Evolutionary conservation across 2,797 vertebrate genomes (phyloP).

Genomic region (Psittacula derbiana): DNA sequence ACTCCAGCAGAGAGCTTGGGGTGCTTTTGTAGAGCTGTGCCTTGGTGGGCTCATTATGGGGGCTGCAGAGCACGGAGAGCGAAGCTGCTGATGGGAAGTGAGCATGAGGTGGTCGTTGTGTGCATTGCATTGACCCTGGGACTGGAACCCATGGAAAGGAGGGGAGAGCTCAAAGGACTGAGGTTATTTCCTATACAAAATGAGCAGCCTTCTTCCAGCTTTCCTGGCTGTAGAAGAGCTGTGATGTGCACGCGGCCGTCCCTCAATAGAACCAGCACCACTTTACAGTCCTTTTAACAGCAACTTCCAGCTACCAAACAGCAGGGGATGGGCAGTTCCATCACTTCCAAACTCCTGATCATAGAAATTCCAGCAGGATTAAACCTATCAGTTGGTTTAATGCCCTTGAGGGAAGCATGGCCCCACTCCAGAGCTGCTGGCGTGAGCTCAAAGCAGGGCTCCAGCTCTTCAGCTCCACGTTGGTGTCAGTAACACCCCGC

Average conservation of each 20-base stretch:
- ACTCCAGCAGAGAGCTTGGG: neutral
- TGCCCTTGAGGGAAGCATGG: rapidly evolving
- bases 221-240: neutral
- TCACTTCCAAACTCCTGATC: neutral
- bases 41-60: neutral
- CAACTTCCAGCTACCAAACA: neutral
- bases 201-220: neutral
- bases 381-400: rapidly evolving
- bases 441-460: neutral
- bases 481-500: neutral
- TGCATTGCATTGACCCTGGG: neutral
- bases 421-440: rapidly evolving
- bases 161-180: neutral
- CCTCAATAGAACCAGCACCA: neutral
- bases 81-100: neutral
- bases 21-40: neutral
- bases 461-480: rapidly evolving
- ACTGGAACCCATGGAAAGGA: too few relatives aligned
- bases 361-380: neutral
- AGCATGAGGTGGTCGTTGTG: neutral
- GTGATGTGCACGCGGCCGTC: neutral
- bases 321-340: neutral
- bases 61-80: neutral
- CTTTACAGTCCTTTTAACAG: neutral
- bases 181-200: neutral